Evolutionary conservation across 2,888 invertebrate species (phyloP).

Genomic region (Hermaeophaga mercurialis): DNA sequence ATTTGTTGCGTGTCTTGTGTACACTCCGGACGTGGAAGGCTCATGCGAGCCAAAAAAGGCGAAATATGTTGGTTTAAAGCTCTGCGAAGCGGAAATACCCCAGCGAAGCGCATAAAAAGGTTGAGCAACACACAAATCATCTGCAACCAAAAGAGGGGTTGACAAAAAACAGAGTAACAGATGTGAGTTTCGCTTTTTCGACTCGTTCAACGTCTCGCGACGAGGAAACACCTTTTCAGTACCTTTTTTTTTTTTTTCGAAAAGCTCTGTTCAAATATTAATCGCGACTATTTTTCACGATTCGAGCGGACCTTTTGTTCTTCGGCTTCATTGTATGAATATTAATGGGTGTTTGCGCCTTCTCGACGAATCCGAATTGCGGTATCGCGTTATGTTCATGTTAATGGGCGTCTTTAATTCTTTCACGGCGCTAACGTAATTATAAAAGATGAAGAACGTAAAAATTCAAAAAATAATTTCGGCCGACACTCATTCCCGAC

Average conservation of each 20-base stretch:
- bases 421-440: too few species aligned
- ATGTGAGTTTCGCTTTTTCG: conserved; percentile 46
- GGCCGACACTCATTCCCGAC: too few species aligned
- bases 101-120: conserved; percentile 48
- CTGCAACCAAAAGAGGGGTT: conserved; percentile 44
- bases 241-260: too few species aligned
- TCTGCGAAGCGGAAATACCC: conserved; percentile 49
- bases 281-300: conserved; percentile 8
- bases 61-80: conserved; percentile 49
- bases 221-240: conserved; percentile 27
- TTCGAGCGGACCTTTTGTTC: conserved; percentile 3
- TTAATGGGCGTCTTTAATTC: too few species aligned
- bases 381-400: too few species aligned
- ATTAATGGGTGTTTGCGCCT: not conserved
- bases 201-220: conserved; percentile 39
- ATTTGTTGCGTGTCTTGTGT: conserved; percentile 31
- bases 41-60: conserved; percentile 33
- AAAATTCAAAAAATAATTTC: too few species aligned
- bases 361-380: too few species aligned
- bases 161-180: conserved; percentile 49
- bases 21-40: conserved; percentile 29
- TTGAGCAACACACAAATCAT: conserved; percentile 50
- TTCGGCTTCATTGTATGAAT: not conserved
- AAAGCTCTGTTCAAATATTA: conserved; percentile 7
- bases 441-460: too few species aligned